Evolutionary conservation across 2,888 invertebrate species (phyloP).

Genomic region (Drosophila rubida): DNA sequence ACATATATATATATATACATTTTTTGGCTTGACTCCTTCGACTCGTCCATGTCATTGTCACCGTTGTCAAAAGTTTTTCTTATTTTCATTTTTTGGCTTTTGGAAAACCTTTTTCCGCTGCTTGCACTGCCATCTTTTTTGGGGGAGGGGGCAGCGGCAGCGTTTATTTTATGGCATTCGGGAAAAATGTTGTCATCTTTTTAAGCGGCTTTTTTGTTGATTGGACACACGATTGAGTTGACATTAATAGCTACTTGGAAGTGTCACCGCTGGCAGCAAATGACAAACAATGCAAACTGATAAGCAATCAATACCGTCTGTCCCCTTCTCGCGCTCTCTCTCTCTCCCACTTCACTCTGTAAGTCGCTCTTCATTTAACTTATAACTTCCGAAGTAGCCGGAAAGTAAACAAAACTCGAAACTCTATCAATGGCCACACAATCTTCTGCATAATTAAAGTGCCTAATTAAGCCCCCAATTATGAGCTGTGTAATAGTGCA

Average conservation of each 20-base stretch:
- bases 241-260: slow-evolving; percentile 71
- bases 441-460: background rate
- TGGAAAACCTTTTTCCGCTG: slow-evolving; percentile 55
- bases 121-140: slow-evolving; percentile 25
- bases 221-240: slow-evolving; percentile 66
- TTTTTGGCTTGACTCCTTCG: slow-evolving; percentile 32
- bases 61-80: slow-evolving; percentile 68
- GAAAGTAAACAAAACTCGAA: background rate
- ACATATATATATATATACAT: slow-evolving; percentile 1
- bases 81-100: slow-evolving; percentile 14
- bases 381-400: background rate
- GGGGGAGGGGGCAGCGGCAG: background rate
- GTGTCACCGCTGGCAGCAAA: slow-evolving; percentile 67
- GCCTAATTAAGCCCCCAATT: slow-evolving; percentile 15
- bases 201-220: slow-evolving; percentile 55
- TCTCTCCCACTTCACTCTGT: background rate
- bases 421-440: background rate
- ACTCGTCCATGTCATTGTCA: slow-evolving; percentile 64
- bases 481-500: slow-evolving; percentile 6
- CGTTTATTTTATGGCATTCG: slow-evolving; percentile 44
- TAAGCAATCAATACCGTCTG: slow-evolving; percentile 35
- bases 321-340: background rate
- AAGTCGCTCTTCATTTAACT: background rate
- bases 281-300: slow-evolving; percentile 55
- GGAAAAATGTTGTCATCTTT: slow-evolving; percentile 58